Conservation (phyloP, 1,140 invertebrate species). For the Bombus huntii region DNA sequence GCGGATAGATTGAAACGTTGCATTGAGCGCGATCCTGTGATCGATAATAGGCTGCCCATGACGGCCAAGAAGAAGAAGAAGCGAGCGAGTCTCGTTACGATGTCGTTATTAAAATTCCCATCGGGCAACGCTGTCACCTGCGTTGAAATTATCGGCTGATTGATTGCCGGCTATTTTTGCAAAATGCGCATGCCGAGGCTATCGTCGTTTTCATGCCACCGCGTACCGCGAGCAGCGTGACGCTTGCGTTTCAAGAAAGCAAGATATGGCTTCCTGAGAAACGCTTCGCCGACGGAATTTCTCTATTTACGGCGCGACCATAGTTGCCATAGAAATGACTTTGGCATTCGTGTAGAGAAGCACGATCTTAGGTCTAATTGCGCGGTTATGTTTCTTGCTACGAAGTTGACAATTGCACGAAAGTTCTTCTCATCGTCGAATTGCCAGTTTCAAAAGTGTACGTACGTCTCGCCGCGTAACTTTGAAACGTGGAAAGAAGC, state of each 20-base stretch:
- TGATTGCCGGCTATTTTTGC: background rate
- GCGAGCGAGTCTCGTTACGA: background rate
- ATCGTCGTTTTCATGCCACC: background rate
- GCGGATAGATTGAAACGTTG: background rate
- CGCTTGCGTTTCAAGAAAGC: background rate
- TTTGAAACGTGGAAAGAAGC: background rate
- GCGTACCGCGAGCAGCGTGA: background rate
- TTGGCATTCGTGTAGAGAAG: background rate
- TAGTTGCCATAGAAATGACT: background rate
- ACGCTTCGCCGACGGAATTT: background rate
- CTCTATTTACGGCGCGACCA: background rate
- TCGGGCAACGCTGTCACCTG: background rate
- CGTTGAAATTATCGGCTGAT: slow-evolving; percentile 21
- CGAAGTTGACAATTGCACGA: too few relatives aligned
- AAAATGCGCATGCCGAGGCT: background rate
- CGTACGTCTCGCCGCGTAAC: too few relatives aligned
- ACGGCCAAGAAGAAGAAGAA: background rate
- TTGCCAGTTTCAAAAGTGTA: too few relatives aligned
- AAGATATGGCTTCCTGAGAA: background rate
- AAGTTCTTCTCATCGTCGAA: too few relatives aligned
- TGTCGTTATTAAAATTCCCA: slow-evolving; percentile 26
- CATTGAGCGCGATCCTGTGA: background rate
- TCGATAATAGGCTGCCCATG: slow-evolving; percentile 11
- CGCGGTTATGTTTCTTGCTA: too few relatives aligned
- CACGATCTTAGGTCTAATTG: too few relatives aligned